Percentiles rank a stretch among this genome's conserved stretches.
These are phyloP conservation scores for Bubo blakistoni DNA, from an alignment of 2,113 vertebrate genomes.

Conservation along the genomic window DNA sequence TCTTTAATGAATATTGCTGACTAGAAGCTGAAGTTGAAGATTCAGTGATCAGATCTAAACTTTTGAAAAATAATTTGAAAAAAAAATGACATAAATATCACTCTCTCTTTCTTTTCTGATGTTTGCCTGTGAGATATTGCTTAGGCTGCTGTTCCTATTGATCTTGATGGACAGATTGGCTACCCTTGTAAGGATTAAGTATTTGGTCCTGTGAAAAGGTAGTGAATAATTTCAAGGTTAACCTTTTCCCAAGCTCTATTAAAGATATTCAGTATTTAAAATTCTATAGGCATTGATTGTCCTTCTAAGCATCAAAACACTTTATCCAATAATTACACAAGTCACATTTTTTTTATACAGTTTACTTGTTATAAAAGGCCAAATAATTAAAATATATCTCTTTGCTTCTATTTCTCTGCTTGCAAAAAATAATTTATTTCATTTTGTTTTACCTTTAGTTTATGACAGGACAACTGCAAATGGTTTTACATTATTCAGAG, in stretches of 20 bases:
- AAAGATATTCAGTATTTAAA: neutral
- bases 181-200: neutral
- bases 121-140: neutral
- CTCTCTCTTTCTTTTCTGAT: neutral
- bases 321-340: fast-evolving
- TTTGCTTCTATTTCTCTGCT: neutral
- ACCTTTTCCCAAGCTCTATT: neutral
- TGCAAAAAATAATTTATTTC: neutral
- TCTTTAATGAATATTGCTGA: neutral
- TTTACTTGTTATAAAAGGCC: neutral
- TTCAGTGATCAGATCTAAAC: neutral
- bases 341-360: neutral
- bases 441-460: neutral
- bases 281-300: neutral
- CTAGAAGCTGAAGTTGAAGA: neutral
- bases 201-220: neutral
- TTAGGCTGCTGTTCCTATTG: neutral
- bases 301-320: neutral
- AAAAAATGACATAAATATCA: neutral
- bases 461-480: neutral
- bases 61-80: neutral
- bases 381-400: neutral
- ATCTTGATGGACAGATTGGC: neutral
- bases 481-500: neutral
- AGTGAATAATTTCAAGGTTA: neutral